phyloP scores from a whole-genome alignment of 2,797 vertebrate genomes.

The Eutrigla gurnardus region DNA sequence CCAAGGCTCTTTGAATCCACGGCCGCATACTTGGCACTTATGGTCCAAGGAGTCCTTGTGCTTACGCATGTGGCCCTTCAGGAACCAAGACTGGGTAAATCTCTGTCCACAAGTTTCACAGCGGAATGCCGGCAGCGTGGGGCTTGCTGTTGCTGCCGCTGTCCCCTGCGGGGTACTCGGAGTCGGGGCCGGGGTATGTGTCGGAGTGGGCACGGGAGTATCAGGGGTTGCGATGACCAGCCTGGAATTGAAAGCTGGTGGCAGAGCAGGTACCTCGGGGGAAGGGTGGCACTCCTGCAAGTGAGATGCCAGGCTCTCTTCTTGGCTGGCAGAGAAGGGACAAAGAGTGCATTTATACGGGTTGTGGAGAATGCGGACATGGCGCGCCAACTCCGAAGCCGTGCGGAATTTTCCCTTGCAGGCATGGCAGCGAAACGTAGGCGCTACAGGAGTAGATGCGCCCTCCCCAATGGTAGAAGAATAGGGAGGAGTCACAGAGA shows the following conservation, averaged over 20 bases:
- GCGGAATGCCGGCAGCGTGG: conserved; percentile 87
- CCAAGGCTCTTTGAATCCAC: conserved; percentile 96
- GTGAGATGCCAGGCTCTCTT: conserved; percentile 90
- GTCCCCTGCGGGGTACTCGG: conserved; percentile 70
- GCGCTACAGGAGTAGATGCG: conserved; percentile 57
- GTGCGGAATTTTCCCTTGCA: conserved; percentile 97
- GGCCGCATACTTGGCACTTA: conserved; percentile 93
- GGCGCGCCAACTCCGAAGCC: conserved; percentile 90
- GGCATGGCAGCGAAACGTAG: conserved; percentile 90
- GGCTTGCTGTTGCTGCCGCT: conserved; percentile 46
- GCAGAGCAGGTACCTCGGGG: conserved; percentile 63
- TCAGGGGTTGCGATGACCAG: conserved; percentile 70
- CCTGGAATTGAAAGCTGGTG: conserved; percentile 63
- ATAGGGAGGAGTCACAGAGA: conserved; percentile 76
- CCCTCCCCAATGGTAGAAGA: conserved; percentile 68
- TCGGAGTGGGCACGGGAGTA: conserved; percentile 76
- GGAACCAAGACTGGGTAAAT: conserved; percentile 96
- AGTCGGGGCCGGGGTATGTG: conserved; percentile 75
- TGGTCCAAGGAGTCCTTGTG: conserved; percentile 96
- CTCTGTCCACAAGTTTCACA: conserved; percentile 94
- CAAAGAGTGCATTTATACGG: conserved; percentile 94
- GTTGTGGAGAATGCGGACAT: conserved; percentile 93
- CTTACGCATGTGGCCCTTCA: conserved; percentile 96
- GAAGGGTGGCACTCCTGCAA: conserved; percentile 88
- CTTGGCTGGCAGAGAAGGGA: conserved; percentile 91